Percentiles rank a stretch among this genome's conserved stretches.
Evolutionary conservation across 2,113 vertebrate species (phyloP).

Genomic region (Macrotus californicus): DNA sequence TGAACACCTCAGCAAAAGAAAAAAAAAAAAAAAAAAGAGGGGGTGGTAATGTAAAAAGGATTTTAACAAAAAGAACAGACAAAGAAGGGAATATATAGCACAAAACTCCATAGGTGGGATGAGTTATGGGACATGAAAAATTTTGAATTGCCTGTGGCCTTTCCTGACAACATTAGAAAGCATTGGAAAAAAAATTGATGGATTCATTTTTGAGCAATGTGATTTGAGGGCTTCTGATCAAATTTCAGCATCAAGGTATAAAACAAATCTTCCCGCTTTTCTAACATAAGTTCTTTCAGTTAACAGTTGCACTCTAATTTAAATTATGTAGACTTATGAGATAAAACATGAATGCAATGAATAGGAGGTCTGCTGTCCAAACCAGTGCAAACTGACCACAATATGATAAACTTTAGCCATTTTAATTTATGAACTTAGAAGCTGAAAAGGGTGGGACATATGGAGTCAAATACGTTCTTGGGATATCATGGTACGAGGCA

Average conservation of each 20-base stretch:
- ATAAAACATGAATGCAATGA: not conserved
- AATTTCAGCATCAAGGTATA: not conserved
- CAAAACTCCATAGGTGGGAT: conserved; percentile 16
- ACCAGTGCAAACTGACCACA: not conserved
- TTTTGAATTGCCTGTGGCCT: not conserved
- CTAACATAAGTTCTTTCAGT: conserved; percentile 30
- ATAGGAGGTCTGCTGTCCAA: not conserved
- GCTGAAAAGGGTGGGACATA: not conserved
- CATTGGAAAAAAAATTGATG: not conserved
- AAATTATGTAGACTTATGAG: not conserved
- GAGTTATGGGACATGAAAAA: conserved; percentile 25
- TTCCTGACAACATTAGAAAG: conserved; percentile 4
- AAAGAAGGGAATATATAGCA: conserved; percentile 43
- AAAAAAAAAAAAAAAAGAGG: not conserved
- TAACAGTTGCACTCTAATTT: not conserved
- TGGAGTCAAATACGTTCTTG: not conserved
- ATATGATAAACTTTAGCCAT: not conserved
- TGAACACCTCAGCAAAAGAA: conserved; percentile 57
- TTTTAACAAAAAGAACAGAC: conserved; percentile 30
- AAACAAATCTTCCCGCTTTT: conserved; percentile 29
- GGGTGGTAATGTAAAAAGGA: not conserved
- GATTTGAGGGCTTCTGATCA: conserved; percentile 30
- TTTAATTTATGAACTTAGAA: not conserved
- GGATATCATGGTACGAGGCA: not conserved
- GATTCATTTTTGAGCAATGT: not conserved